A percentile compares a stretch with the other conserved stretches of the same genome.
Evolutionary conservation across 2,797 vertebrate genomes (phyloP).

Genomic region (Cygnus olor): DNA sequence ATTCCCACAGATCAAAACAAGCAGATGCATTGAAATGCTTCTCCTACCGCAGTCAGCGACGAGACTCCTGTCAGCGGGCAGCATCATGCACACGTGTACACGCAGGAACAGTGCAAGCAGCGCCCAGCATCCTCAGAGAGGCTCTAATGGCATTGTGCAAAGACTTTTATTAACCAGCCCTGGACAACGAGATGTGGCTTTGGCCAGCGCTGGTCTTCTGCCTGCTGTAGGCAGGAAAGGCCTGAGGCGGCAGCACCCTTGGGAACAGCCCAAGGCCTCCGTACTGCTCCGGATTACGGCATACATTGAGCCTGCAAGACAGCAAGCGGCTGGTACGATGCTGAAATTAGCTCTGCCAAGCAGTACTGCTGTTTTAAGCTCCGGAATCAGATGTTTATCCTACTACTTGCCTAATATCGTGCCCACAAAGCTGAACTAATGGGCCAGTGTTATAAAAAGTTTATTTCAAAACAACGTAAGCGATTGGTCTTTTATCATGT

Average conservation of each 20-base stretch:
- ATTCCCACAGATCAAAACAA: neutral
- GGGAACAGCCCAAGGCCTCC: neutral
- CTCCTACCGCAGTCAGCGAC: neutral
- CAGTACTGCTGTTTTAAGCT: neutral
- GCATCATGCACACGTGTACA: neutral
- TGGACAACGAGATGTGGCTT: neutral
- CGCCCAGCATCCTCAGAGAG: neutral
- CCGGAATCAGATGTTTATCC: neutral
- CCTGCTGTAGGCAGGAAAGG: neutral
- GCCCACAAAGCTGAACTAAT: neutral
- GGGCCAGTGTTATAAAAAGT: neutral
- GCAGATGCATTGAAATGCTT: neutral
- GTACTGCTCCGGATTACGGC: neutral
- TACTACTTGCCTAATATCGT: neutral
- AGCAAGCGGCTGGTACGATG: neutral
- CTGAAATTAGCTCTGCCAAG: neutral
- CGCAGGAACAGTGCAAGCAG: slow-evolving; percentile 1
- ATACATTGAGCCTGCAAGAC: neutral
- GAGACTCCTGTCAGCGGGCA: slow-evolving; percentile 3
- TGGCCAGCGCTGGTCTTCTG: neutral
- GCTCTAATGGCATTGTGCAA: slow-evolving; percentile 2
- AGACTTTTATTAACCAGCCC: slow-evolving; percentile 19
- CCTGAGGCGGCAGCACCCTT: neutral
- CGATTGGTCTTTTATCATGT: neutral
- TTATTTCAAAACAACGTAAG: neutral